These are phyloP conservation scores for Villa cingulata DNA, from an alignment of 2,888 invertebrate genomes.

Conservation along the genomic window DNA sequence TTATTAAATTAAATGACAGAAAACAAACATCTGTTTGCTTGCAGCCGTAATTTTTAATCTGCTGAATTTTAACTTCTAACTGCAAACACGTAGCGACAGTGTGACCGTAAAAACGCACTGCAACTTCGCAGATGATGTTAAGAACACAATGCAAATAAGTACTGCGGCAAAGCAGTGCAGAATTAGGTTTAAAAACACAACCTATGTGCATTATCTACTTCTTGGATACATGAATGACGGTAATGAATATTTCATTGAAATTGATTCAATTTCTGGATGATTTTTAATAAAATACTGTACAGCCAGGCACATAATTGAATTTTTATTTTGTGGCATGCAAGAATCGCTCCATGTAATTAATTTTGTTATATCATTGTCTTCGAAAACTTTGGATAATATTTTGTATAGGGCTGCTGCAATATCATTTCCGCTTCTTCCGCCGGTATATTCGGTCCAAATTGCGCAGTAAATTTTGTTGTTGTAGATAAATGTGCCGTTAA, in stretches of 20 bases:
- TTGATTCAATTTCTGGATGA: slow-evolving; percentile 4
- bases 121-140: no score
- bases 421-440: slow-evolving; percentile 5
- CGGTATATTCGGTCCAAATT: slow-evolving; percentile 5
- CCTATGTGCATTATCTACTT: slow-evolving; percentile 8
- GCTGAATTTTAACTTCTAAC: no score
- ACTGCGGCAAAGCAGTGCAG: no score
- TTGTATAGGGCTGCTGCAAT: slow-evolving; percentile 3
- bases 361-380: slow-evolving; percentile 2
- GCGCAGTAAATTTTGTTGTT: not conserved
- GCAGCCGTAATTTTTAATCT: no score
- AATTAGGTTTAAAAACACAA: no score
- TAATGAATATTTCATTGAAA: slow-evolving; percentile 7
- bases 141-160: no score
- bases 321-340: slow-evolving; percentile 7
- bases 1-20: no score
- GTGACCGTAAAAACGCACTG: no score
- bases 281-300: slow-evolving; percentile 6
- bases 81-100: no score
- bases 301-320: slow-evolving; percentile 6
- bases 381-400: slow-evolving; percentile 1
- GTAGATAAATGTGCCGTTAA: not conserved
- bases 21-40: no score
- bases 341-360: slow-evolving; percentile 6
- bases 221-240: slow-evolving; percentile 6